Base-by-base conservation (phyloP, 2,888 invertebrate species). In the Eupeodes latifasciatus region DNA sequence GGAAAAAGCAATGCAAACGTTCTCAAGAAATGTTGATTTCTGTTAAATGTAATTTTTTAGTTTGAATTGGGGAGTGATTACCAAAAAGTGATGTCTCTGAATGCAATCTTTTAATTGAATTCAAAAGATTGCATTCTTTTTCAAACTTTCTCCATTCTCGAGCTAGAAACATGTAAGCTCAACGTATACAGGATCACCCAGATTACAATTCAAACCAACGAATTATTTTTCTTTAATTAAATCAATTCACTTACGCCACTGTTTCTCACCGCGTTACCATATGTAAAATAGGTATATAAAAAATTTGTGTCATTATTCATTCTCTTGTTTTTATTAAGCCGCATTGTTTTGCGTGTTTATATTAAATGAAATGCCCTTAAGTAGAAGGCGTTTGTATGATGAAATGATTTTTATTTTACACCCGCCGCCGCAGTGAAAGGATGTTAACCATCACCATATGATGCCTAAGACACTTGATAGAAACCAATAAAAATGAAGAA, bases 281-380 rank as follows among this genome's bases (percentile, higher is more conserved):
- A 59, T 59, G 34, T 59, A 4, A 14, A 36, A 10, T 47, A 47
- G 47, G 16, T 53, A 40, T 72, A 76, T 84, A 72, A 78, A 81
- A 81, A 81, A 81, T 88, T 61, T 88, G 88, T 81, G 81, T 85
- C 88, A 88, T 85, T 88, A 88, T 88, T 88, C 88, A 88, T 88
- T 81, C 71, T 69, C 78, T 85, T 85, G 81, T 85, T 88, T 88
- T 88, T 88, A 88, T 88, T 85, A 88, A 88, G 88, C 85, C 88
- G 81, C 88, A 88, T 88, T 88, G 88, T 88, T 88, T 88, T 85
- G 88, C 88, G 88, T 88, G 88, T 88, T 88, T 88, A 88, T 88
- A 88, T 88, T 88, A 88, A 88, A 88, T 88, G 85, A 78, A 81
- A 88, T 75, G 69, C 85, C 77, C 88, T 78, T 69, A 74, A 84